Percentiles rank a stretch among this genome's conserved stretches.
Conservation (phyloP, 35 echinoderm and acorn worm species). For the Anneissia japonica region DNA sequence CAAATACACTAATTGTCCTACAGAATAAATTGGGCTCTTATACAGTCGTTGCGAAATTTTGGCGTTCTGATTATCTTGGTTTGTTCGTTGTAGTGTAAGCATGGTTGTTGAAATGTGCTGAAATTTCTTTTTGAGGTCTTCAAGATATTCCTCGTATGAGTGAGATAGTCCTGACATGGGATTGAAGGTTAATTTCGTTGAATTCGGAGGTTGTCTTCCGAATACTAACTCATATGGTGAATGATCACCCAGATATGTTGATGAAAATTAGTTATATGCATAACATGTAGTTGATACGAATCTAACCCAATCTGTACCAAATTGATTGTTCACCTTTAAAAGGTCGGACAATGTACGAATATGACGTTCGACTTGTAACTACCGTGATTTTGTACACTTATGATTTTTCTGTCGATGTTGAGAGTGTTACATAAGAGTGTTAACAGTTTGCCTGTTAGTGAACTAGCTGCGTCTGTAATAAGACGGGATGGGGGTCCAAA, state of each 20-base stretch:
- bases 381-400: slow-evolving; percentile 31
- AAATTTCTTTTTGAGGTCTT: slow-evolving; percentile 42
- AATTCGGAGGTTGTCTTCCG: slow-evolving; percentile 11
- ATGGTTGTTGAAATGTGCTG: slow-evolving; percentile 34
- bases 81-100: slow-evolving; percentile 38
- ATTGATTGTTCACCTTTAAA: slow-evolving; percentile 24
- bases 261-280: slow-evolving; percentile 25
- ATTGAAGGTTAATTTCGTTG: slow-evolving; percentile 36
- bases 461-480: slow-evolving; percentile 17
- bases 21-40: slow-evolving; percentile 33
- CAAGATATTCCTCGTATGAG: slow-evolving; percentile 34
- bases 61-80: slow-evolving; percentile 38
- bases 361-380: slow-evolving; percentile 14
- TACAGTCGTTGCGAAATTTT: slow-evolving; percentile 25
- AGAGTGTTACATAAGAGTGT: slow-evolving; percentile 6
- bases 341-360: slow-evolving; percentile 12
- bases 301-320: slow-evolving; percentile 1
- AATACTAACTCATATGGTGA: background rate
- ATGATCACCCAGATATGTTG: slow-evolving; percentile 16
- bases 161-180: slow-evolving; percentile 18
- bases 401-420: slow-evolving; percentile 4
- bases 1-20: slow-evolving; percentile 34
- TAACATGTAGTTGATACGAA: background rate
- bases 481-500: slow-evolving; percentile 6
- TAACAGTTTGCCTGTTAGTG: background rate